Base-by-base conservation (phyloP, 1,140 invertebrate species). In the Orchesella cincta region DNA sequence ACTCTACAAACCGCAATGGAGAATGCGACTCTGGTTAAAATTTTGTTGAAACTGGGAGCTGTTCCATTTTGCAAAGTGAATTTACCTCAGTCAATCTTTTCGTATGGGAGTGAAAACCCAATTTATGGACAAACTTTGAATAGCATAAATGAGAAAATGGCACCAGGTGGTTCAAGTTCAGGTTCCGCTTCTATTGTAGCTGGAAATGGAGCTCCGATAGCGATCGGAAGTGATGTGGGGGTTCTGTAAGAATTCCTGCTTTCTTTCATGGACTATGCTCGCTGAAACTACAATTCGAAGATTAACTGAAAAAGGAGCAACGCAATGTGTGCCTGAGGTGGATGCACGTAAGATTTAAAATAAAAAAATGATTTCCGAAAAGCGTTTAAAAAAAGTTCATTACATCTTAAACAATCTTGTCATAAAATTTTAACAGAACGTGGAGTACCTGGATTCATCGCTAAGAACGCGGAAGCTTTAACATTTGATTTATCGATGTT, bases 221-320 rank as follows among this genome's bases (percentile, higher is more conserved):
- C 76, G 1, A 52, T 52, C 5, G 80, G 80, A 5, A 57, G 72
- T 18, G 90, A 91, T 82, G 87, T 89, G 71, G 89, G 87, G 90
- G 90, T 18, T 89, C 87, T 75, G 86, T 90, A 70, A 84, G 90
- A 23, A 87, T 90, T 83, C 90, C 90, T 2, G 86, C 89, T 31
- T 86, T 86, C 79, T 90, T 89, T 79, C 88, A 87, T 85, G 90
- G 90, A 39, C 87, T 82, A 88, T 88, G 20, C 85, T 91, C 23
- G 86, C 85, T 80, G 82, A 84, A 2, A 84, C 84, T 1, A 33
- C 39, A 28, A 81, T 79, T 29, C 73, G n/a, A n/a, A n/a, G 84
- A 20, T 26, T 85, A 1, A 78, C 78, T 73, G 78, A 78, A 18
- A n/a, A 26, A 26, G 71, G 71, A 73, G 5, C 23, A n/a, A 18